Evolutionary conservation across 2,113 vertebrate species (phyloP).

Genomic region (Marcusenius ussheri): DNA sequence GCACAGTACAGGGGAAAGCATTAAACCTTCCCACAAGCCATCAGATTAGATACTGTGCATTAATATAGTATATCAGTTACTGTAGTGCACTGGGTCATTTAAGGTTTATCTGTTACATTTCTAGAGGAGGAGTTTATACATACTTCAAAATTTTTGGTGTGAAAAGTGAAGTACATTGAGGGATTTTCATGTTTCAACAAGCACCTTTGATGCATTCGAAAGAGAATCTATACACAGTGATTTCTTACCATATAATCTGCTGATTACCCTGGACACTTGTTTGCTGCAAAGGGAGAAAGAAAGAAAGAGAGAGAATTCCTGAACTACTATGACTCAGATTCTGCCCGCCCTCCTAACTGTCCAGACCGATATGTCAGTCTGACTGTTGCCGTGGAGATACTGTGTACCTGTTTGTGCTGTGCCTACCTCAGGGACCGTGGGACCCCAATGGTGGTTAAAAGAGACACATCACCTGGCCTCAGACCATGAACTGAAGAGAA

Average conservation of each 20-base stretch:
- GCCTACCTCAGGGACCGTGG: slow-evolving; percentile 38
- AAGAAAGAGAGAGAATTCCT: background rate
- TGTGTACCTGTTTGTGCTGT: background rate
- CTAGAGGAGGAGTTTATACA: background rate
- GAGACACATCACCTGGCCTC: slow-evolving; percentile 47
- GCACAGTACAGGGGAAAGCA: background rate
- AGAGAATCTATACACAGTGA: background rate
- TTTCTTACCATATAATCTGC: slow-evolving; percentile 46
- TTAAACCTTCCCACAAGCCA: background rate
- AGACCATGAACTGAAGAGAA: slow-evolving; percentile 40
- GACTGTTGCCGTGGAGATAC: background rate
- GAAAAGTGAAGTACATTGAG: background rate
- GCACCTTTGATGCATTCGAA: background rate
- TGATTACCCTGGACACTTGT: slow-evolving; percentile 37
- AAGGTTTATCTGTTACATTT: background rate
- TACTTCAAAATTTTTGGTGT: background rate
- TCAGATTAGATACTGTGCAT: background rate
- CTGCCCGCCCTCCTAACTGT: background rate
- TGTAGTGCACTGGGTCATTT: background rate
- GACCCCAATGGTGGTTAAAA: slow-evolving; percentile 44
- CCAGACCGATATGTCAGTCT: background rate
- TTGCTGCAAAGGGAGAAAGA: slow-evolving; percentile 30
- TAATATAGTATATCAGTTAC: background rate
- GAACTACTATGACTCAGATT: background rate
- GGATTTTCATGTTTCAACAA: background rate